Conservation (phyloP, 1,140 invertebrate species). For the Kradibia gibbosae region DNA sequence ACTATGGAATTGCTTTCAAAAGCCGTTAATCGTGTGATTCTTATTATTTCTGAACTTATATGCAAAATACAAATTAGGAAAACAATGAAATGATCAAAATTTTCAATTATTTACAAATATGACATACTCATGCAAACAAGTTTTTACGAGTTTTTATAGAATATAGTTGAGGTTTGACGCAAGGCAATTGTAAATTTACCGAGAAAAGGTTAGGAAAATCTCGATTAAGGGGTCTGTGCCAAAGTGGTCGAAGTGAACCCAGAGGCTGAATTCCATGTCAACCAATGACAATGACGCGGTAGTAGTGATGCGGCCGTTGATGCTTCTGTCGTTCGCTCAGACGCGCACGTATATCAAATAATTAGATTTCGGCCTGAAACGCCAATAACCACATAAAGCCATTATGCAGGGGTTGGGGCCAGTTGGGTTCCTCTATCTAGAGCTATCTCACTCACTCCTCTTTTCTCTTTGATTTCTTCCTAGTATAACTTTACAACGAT, state of each 20-base stretch:
- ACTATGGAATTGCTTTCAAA: no score
- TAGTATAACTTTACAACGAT: neutral
- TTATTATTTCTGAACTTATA: no score
- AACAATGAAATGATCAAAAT: no score
- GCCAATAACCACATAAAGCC: constrained; percentile 73
- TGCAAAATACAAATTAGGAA: no score
- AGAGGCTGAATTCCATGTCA: neutral
- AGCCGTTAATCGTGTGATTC: no score
- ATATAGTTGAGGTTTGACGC: neutral
- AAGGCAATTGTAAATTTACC: neutral
- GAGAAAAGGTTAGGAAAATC: neutral
- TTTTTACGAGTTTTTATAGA: neutral
- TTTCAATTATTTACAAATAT: no score
- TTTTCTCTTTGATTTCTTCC: neutral
- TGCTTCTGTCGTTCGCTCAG: constrained; percentile 41
- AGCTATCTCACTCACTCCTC: constrained; percentile 1
- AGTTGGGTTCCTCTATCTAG: constrained; percentile 39
- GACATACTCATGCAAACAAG: no score
- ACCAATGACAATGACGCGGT: neutral
- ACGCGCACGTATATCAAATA: constrained; percentile 69
- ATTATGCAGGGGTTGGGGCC: constrained; percentile 58
- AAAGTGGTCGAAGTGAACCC: neutral
- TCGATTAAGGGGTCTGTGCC: no score
- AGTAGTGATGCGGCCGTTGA: constrained; percentile 19
- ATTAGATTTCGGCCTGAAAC: constrained; percentile 71